These are phyloP conservation scores for Myrmecobius fasciatus DNA, from an alignment of 2,113 vertebrate species.

Conservation along the genomic window DNA sequence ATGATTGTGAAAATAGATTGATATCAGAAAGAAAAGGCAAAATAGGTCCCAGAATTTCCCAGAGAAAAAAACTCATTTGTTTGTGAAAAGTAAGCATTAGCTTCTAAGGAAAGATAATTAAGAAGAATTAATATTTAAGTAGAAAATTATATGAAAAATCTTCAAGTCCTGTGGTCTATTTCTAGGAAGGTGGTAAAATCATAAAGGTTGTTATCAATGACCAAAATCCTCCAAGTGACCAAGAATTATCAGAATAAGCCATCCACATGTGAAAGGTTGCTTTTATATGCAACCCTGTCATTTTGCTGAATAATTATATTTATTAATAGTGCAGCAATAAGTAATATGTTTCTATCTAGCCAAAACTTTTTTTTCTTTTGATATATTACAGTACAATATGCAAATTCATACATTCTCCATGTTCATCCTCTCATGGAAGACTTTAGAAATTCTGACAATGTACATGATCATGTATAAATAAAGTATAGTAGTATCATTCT, in stretches of 20 bases:
- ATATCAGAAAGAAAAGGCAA: constrained; percentile 24
- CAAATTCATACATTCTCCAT: not conserved
- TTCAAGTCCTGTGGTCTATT: accelerated
- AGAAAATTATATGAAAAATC: not conserved
- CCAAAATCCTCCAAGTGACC: not conserved
- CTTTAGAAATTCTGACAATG: not conserved
- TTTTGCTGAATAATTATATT: not conserved
- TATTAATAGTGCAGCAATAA: not conserved
- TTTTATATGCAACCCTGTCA: not conserved
- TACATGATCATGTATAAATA: not conserved
- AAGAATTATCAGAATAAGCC: not conserved
- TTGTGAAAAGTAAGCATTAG: not conserved
- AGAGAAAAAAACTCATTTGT: not conserved
- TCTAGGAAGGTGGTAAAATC: not conserved
- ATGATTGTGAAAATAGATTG: constrained; percentile 24
- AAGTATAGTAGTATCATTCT: not conserved
- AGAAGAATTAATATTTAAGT: not conserved
- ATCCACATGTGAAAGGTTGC: not conserved
- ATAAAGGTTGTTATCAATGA: not conserved
- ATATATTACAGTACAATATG: not conserved
- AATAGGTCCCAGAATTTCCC: constrained; percentile 24
- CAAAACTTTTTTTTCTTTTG: constrained; percentile 5
- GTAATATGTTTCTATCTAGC: not conserved
- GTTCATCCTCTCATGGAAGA: not conserved
- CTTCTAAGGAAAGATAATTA: not conserved